phyloP scores from a whole-genome alignment of 2,113 vertebrate genomes.

The Beaufortia kweichowensis region DNA sequence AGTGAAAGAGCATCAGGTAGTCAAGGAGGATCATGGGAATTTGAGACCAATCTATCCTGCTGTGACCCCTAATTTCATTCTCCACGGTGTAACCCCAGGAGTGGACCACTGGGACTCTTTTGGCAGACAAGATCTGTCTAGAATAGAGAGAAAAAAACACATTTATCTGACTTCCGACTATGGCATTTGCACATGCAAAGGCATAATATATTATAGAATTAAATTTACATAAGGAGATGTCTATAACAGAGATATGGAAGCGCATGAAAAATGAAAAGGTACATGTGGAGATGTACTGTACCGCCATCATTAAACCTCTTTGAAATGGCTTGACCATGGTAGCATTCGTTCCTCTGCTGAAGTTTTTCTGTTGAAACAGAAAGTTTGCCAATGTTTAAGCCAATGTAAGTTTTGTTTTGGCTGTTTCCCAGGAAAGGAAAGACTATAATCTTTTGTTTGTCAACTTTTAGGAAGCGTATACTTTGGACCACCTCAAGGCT shows the following conservation, averaged over 20 bases:
- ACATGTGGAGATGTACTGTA: background rate
- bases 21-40: slow-evolving; percentile 33
- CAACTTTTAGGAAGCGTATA: no score
- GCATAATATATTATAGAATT: background rate
- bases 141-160: background rate
- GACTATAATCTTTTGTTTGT: no score
- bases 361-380: background rate
- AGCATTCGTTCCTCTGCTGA: background rate
- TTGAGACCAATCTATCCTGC: slow-evolving; percentile 43
- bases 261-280: background rate
- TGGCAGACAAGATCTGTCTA: slow-evolving; percentile 17
- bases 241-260: background rate
- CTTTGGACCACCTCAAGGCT: no score
- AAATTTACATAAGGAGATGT: background rate
- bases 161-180: background rate
- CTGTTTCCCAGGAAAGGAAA: no score
- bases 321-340: background rate
- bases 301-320: background rate
- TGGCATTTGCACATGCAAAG: slow-evolving; percentile 5
- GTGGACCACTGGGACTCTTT: slow-evolving; percentile 32
- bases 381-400: background rate
- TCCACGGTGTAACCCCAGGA: slow-evolving; percentile 22
- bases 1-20: slow-evolving; percentile 27
- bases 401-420: no score
- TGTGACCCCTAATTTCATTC: slow-evolving; percentile 44